Base-by-base conservation (phyloP, 2,888 invertebrate species). In the Nemotelus pantherinus region DNA sequence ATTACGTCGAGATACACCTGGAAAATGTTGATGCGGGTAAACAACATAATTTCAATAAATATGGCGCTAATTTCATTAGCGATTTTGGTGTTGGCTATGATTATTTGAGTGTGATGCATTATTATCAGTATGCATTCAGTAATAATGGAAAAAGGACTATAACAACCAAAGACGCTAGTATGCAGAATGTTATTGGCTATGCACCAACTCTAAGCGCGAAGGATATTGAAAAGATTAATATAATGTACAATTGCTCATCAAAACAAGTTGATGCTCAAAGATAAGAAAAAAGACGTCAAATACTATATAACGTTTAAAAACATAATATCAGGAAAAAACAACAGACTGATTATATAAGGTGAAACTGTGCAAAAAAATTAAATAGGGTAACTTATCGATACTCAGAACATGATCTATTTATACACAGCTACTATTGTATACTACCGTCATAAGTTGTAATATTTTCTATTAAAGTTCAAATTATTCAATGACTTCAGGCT, bases 21-120 rank as follows among this genome's bases (percentile, higher is more conserved):
- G 85, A 85, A 50, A 85, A 87, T 76, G 85, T 87, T 10, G 9
- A 84, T 83, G 77, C 84, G 89, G 93, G 92, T 1, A 88, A 89
- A 5, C 89, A 91, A 81, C 86, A 86, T 72, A 94, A 94, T 86
- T 95, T 94, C 84, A 89, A 89, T 78, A 50, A 50, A 50, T 7
- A 6, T 50, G 10, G 53, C 53, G 6, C 7, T 6, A 10, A 50
- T 50, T 6, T 7, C 53, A 7, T 50, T 50, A 50, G 7, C 53
- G 10, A 7, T 6, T 50, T 50, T 50, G 10, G 10, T 50, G 89
- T 93, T 72, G 86, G 89, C 0, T 95, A 94, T 82, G 94, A 95
- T 84, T 94, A 92, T 84, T 90, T 90, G 81, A 94, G 94, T 81
- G 92, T 95, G 0, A 92, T 95, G 93, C 94, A 95, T 83, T 95